phyloP scores from a whole-genome alignment of 2,797 vertebrate species.

The Platyrinchus mystaceus region DNA sequence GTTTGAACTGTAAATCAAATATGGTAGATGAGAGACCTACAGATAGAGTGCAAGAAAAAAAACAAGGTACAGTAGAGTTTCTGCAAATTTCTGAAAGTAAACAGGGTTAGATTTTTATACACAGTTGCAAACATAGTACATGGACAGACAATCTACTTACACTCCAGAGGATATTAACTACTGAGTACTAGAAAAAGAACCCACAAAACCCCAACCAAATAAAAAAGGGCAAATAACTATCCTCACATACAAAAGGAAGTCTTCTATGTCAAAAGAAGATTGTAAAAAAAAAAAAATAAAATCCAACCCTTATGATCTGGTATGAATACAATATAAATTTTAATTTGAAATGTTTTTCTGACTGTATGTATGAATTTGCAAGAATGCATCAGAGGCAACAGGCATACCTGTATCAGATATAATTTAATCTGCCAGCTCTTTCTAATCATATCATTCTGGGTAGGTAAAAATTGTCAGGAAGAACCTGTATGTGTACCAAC shows the following conservation, averaged over 20 bases:
- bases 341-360: not conserved
- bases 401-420: not conserved
- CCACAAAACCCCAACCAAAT: not conserved
- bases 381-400: not conserved
- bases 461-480: not conserved
- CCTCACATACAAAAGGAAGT: rapidly evolving
- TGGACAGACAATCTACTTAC: not conserved
- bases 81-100: not conserved
- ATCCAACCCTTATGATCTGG: not conserved
- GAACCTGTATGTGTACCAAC: not conserved
- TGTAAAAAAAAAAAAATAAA: not conserved
- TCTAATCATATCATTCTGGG: not conserved
- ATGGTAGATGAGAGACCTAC: not conserved
- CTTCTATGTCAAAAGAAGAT: not conserved
- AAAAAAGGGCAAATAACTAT: not conserved
- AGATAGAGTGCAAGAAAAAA: not conserved
- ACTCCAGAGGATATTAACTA: not conserved
- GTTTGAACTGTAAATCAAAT: not conserved
- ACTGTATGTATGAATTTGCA: not conserved
- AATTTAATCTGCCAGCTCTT: not conserved
- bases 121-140: not conserved
- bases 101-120: not conserved
- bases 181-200: not conserved
- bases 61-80: not conserved
- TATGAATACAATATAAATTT: not conserved